phyloP scores from a whole-genome alignment of 2,888 invertebrate genomes.

The Sphaerophoria taeniata region DNA sequence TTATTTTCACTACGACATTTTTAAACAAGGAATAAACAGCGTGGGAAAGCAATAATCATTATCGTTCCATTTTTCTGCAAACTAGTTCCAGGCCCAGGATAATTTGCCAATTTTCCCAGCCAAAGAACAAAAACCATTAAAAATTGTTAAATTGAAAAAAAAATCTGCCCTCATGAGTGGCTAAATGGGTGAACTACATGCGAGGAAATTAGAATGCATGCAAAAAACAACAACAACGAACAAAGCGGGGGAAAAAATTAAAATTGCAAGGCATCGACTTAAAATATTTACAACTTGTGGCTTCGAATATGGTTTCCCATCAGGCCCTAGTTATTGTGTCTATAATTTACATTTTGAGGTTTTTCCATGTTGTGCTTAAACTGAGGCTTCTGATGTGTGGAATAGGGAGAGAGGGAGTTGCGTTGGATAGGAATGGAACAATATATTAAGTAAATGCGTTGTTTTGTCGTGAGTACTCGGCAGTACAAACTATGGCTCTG shows the following conservation, averaged over 20 bases:
- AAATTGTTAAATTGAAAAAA: background rate
- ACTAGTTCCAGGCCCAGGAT: background rate
- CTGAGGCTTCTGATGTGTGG: conserved; percentile 10
- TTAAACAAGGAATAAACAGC: background rate
- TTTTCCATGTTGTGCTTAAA: conserved; percentile 47
- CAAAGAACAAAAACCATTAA: background rate
- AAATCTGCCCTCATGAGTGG: background rate
- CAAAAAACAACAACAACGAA: background rate
- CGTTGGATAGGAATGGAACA: too few species aligned
- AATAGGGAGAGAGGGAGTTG: too few species aligned
- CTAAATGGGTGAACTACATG: background rate
- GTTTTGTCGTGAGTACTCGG: too few species aligned
- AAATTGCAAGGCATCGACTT: conserved; percentile 10
- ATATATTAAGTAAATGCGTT: too few species aligned
- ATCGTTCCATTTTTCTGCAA: background rate
- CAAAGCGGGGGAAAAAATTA: background rate
- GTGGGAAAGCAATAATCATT: conserved; percentile 11
- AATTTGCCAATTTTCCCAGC: conserved; percentile 17
- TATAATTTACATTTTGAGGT: conserved; percentile 59
- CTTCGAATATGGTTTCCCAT: conserved; percentile 12
- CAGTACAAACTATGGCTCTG: too few species aligned
- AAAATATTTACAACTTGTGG: conserved; percentile 65
- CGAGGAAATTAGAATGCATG: conserved; percentile 19
- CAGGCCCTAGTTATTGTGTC: conserved; percentile 52
- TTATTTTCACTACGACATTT: background rate